Conservation (phyloP, 2,797 vertebrate species). For the Danio kyathit region DNA sequence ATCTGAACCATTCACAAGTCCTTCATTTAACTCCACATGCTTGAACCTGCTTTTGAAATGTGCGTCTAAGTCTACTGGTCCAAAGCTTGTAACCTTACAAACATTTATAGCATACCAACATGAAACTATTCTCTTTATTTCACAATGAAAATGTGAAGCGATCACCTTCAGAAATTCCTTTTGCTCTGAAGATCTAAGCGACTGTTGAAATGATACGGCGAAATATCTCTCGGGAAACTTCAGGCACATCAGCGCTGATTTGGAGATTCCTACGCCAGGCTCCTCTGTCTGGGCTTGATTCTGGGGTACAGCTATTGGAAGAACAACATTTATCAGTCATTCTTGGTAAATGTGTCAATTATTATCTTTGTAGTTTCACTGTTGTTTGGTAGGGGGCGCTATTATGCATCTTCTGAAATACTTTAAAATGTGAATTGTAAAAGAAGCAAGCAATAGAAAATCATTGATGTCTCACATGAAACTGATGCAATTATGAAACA, state of each 20-base stretch:
- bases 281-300: slow-evolving; percentile 93
- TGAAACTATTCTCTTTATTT: slow-evolving; percentile 12
- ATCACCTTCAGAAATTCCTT: slow-evolving; percentile 13
- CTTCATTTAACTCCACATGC: slow-evolving; percentile 21
- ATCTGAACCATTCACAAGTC: slow-evolving; percentile 20
- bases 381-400: too few species aligned
- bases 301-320: slow-evolving; percentile 87
- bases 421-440: too few species aligned
- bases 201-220: slow-evolving; percentile 11
- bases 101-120: slow-evolving; percentile 23
- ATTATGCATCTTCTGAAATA: too few species aligned
- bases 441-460: too few species aligned
- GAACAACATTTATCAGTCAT: neutral
- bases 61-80: slow-evolving; percentile 19
- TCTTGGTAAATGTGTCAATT: neutral
- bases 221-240: neutral
- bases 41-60: slow-evolving; percentile 20
- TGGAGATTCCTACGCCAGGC: slow-evolving; percentile 81
- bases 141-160: neutral
- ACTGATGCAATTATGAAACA: too few species aligned
- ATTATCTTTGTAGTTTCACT: too few species aligned
- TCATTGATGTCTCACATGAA: too few species aligned
- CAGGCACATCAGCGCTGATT: slow-evolving; percentile 9
- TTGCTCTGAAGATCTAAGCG: slow-evolving; percentile 6
- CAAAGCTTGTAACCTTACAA: slow-evolving; percentile 40